Percentiles rank a stretch among this genome's conserved stretches.
Conservation (phyloP, 1,140 invertebrate species). For the Magallana angulata region DNA sequence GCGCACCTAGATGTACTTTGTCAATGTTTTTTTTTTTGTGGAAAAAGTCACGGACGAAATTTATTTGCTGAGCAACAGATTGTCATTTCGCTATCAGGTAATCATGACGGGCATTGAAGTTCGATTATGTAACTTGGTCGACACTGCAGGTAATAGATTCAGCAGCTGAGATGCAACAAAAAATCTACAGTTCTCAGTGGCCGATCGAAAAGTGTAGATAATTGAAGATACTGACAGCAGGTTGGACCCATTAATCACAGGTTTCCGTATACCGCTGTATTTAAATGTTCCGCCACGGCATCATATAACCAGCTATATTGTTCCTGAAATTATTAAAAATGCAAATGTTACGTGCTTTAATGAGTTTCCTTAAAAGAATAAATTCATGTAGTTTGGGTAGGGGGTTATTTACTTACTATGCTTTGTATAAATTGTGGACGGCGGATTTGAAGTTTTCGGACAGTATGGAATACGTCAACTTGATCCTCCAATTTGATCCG, state of each 20-base stretch:
- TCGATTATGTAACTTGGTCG: not conserved
- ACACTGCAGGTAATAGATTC: not conserved
- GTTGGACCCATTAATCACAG: conserved; percentile 38
- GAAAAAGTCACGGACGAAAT: not conserved
- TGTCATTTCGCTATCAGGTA: conserved; percentile 14
- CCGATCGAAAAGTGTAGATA: not conserved
- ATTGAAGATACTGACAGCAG: not conserved
- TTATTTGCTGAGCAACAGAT: conserved; percentile 34
- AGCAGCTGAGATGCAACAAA: not conserved
- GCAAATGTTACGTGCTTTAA: not conserved
- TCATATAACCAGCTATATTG: conserved; percentile 98
- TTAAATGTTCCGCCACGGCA: conserved; percentile 92
- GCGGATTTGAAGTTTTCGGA: conserved; percentile 62
- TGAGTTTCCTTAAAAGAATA: not conserved
- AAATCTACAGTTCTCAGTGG: not conserved
- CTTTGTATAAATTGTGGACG: conserved; percentile 62
- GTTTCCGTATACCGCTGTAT: conserved; percentile 87
- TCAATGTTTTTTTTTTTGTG: no score
- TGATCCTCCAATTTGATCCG: conserved; percentile 63
- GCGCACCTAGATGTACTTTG: no score
- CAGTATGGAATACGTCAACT: conserved; percentile 70
- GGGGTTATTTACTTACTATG: conserved; percentile 54
- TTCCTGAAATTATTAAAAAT: conserved; percentile 83
- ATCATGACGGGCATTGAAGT: not conserved
- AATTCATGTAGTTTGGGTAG: not conserved